Conservation (phyloP, 2,113 vertebrate species). For the Tyto alba region DNA sequence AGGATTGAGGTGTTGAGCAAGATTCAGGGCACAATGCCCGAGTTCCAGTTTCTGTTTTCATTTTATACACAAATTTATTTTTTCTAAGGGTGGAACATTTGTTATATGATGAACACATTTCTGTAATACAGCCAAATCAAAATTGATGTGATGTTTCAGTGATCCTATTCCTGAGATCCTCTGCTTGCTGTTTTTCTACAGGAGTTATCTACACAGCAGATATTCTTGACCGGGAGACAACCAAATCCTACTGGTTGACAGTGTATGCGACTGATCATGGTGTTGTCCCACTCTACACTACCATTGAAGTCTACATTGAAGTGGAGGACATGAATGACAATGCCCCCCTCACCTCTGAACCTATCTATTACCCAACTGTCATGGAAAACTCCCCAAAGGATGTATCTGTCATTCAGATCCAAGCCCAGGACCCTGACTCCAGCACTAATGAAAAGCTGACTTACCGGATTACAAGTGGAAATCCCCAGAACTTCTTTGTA, state of each 20-base stretch:
- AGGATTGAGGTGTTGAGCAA: background rate
- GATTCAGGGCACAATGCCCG: background rate
- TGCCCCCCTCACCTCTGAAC: constrained; percentile 89
- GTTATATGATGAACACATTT: background rate
- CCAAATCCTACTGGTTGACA: constrained; percentile 91
- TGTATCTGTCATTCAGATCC: constrained; percentile 90
- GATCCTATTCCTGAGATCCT: background rate
- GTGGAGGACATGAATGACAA: constrained; percentile 98
- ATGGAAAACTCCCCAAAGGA: constrained; percentile 93
- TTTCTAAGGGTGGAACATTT: background rate
- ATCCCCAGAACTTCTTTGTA: constrained; percentile 95
- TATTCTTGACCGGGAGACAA: constrained; percentile 90
- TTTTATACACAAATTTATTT: background rate
- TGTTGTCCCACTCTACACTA: constrained; percentile 88
- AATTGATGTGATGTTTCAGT: background rate
- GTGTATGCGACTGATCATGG: constrained; percentile 93
- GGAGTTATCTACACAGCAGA: constrained; percentile 93
- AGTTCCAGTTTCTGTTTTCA: background rate
- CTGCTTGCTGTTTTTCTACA: constrained; percentile 53
- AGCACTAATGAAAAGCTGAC: constrained; percentile 76
- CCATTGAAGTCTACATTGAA: constrained; percentile 90
- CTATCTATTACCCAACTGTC: constrained; percentile 84
- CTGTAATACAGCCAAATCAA: background rate
- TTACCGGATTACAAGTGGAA: constrained; percentile 91
- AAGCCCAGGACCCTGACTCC: constrained; percentile 91